These are phyloP conservation scores for Hippoglossus stenolepis DNA, from an alignment of 2,113 vertebrate genomes.

Conservation along the genomic window DNA sequence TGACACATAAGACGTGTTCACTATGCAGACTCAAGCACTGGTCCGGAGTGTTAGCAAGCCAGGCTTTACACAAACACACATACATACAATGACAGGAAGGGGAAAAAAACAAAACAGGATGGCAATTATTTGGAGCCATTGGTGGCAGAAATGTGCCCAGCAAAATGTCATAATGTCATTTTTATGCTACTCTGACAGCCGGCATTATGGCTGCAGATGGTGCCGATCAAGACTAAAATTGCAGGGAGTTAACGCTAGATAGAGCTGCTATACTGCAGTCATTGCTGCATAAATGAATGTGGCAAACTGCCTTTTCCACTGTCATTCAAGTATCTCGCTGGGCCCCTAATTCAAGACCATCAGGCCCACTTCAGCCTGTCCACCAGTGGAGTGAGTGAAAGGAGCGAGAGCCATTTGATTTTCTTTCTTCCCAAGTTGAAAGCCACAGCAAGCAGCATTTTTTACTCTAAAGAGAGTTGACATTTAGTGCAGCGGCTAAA, in stretches of 20 bases:
- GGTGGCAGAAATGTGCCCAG: slow-evolving; percentile 56
- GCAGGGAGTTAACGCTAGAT: slow-evolving; percentile 53
- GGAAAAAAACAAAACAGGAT: slow-evolving; percentile 1
- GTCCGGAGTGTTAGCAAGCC: slow-evolving; percentile 4
- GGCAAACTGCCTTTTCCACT: slow-evolving; percentile 65
- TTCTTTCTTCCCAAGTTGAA: slow-evolving; percentile 57
- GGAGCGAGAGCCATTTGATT: slow-evolving; percentile 41
- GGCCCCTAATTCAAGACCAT: slow-evolving; percentile 73
- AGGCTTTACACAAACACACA: slow-evolving; percentile 29
- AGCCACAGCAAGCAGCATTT: slow-evolving; percentile 44
- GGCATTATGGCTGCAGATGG: slow-evolving; percentile 56
- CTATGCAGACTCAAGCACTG: neutral
- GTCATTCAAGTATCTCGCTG: slow-evolving; percentile 59
- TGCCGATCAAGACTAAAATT: slow-evolving; percentile 60
- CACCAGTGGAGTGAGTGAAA: slow-evolving; percentile 32
- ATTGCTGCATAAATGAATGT: slow-evolving; percentile 62
- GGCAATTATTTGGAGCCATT: slow-evolving; percentile 71
- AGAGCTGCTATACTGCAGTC: slow-evolving; percentile 33
- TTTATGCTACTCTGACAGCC: slow-evolving; percentile 60
- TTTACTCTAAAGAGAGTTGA: slow-evolving; percentile 73
- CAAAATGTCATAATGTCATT: slow-evolving; percentile 55
- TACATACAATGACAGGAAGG: neutral
- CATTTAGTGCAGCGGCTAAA: slow-evolving; percentile 75
- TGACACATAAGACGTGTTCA: neutral
- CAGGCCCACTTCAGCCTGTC: slow-evolving; percentile 66